phyloP scores from a whole-genome alignment of 2,888 invertebrate species.

The Hyppa rectilinea region DNA sequence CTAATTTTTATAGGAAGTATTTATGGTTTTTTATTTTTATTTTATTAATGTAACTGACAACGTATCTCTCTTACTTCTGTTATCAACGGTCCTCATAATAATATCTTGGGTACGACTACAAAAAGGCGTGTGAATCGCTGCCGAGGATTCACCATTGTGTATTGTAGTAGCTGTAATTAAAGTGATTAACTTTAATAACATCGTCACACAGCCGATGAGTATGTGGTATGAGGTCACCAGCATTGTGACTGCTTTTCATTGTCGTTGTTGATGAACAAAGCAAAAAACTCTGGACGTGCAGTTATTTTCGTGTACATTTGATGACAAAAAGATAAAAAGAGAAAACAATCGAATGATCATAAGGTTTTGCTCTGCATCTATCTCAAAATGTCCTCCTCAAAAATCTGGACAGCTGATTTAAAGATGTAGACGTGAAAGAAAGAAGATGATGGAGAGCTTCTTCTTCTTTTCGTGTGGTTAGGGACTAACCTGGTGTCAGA shows the following conservation, averaged over 20 bases:
- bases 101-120: slow-evolving; percentile 27
- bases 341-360: neutral
- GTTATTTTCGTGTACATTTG: slow-evolving; percentile 8
- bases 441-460: neutral
- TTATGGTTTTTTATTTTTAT: too few relatives aligned
- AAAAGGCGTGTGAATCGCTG: slow-evolving; percentile 58
- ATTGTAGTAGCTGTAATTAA: slow-evolving; percentile 56
- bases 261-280: slow-evolving; percentile 28
- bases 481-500: too few relatives aligned
- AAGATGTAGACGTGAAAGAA: neutral
- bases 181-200: slow-evolving; percentile 58
- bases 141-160: slow-evolving; percentile 50
- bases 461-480: too few relatives aligned
- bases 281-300: slow-evolving; percentile 9
- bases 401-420: neutral
- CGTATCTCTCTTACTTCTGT: neutral
- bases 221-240: slow-evolving; percentile 55
- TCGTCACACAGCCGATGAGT: slow-evolving; percentile 43
- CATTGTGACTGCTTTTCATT: slow-evolving; percentile 29
- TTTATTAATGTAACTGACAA: too few relatives aligned
- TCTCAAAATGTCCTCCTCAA: neutral
- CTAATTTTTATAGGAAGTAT: too few relatives aligned
- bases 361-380: neutral
- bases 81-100: slow-evolving; percentile 41
- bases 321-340: neutral